Percentiles rank a stretch among this genome's conserved stretches.
phyloP scores from a whole-genome alignment of 1,140 invertebrate species.

The Papilio machaon region DNA sequence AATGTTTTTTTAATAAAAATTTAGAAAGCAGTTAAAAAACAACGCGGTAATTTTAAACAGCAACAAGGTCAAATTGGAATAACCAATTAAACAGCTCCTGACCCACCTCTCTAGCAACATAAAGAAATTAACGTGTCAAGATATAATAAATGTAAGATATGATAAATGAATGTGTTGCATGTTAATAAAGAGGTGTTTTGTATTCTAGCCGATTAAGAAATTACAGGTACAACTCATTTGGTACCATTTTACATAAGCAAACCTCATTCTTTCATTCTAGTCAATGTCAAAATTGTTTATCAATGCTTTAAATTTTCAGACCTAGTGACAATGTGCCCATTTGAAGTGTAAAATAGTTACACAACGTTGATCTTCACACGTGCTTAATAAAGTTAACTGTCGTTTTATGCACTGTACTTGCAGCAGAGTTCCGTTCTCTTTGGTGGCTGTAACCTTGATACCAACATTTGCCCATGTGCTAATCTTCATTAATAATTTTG shows the following conservation, averaged over 20 bases:
- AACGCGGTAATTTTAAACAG: not conserved
- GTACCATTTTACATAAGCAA: not conserved
- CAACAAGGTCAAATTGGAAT: constrained; percentile 34
- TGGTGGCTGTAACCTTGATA: constrained; percentile 60
- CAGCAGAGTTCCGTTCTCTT: constrained; percentile 40
- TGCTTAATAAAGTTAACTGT: constrained; percentile 35
- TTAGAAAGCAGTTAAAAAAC: constrained; percentile 21
- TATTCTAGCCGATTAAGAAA: constrained; percentile 52
- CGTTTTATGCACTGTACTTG: constrained; percentile 31
- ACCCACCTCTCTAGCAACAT: constrained; percentile 39
- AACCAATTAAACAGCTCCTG: constrained; percentile 32
- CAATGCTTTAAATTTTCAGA: constrained; percentile 16
- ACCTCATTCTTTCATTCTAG: not conserved
- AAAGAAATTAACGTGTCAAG: constrained; percentile 53
- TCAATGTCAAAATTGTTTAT: constrained; percentile 8
- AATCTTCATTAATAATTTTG: constrained; percentile 49
- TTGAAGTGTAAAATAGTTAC: constrained; percentile 16
- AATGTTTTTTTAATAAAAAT: not conserved
- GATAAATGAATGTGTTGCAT: constrained; percentile 59
- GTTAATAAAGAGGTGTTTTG: constrained; percentile 50
- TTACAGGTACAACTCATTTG: constrained; percentile 41
- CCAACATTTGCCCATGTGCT: constrained; percentile 60
- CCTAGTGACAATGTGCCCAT: constrained; percentile 10
- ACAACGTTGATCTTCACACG: constrained; percentile 24
- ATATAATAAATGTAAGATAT: constrained; percentile 57